Evolutionary conservation across 2,797 vertebrate species (phyloP), one percentile per base, ranked within the genome.

Genomic region (Philypnodon macrostomus): DNA sequence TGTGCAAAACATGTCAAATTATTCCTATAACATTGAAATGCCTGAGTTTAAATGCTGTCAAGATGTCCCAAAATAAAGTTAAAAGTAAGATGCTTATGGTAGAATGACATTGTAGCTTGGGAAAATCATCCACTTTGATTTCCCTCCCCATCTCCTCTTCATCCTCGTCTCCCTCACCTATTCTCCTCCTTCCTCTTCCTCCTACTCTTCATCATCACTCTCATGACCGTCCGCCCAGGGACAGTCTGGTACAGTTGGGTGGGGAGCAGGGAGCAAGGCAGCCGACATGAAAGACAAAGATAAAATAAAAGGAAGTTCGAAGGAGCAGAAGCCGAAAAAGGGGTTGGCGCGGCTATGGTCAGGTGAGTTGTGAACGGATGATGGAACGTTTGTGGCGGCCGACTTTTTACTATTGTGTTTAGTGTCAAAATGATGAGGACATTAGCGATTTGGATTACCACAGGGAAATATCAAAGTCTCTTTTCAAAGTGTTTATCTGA

Each of bases 231-330:
- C 76, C n/a, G 74, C 72, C 52, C 48, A 59, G 75, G 70, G 73
- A 77, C 75, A 70, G 57, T 78, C 49, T 77, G 53, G 17, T 70
- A n/a, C n/a, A 61, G 63, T 47, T 69, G 42, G n/a, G 70, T 49
- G 34, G 52, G 49, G 50, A 69, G 53, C 55, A 31, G 24, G n/a
- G 54, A 56, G 46, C 1, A 18, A 70, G 64, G 46, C 11, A 50
- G 50, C 53, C 38, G 51, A 67, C 45, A 73, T 79, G 75, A 80
- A 65, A 74, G 69, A 66, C 39, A 61, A 47, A 21, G 64, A 67
- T 34, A 77, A 47, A 70, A 76, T 68, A 70, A 76, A 68, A 55
- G 77, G 60, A 64, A 70, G 70, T 82, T 60, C 49, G 23, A 79
- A 76, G 61, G 65, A 71, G 37, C 60, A 53, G 48, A 75, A 73